Evolutionary conservation across 2,797 vertebrate genomes (phyloP).

Genomic region (Podargus strigoides): DNA sequence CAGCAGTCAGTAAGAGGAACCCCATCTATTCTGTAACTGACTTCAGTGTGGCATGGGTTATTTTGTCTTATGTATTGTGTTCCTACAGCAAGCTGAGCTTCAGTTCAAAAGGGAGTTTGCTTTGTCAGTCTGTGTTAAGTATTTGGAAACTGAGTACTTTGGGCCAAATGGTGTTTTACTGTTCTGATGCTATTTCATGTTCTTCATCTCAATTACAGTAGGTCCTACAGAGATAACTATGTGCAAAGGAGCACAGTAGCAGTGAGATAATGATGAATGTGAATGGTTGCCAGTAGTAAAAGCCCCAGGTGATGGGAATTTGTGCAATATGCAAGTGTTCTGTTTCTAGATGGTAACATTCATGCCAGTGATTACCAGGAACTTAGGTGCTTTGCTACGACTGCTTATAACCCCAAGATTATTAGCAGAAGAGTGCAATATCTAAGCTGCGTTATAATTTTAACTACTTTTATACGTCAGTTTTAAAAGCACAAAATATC

Average conservation of each 20-base stretch:
- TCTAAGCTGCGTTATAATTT: background rate
- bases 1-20: background rate
- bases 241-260: background rate
- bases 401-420: background rate
- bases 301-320: background rate
- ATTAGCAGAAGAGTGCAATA: background rate
- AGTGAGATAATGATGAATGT: background rate
- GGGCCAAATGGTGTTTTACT: background rate
- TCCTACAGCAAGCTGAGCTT: background rate
- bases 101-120: background rate
- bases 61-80: background rate
- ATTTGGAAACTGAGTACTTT: background rate
- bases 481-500: background rate
- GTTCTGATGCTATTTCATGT: background rate
- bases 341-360: background rate
- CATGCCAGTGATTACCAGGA: background rate
- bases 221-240: constrained; percentile 13
- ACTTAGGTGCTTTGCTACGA: background rate
- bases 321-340: background rate
- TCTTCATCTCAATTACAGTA: background rate
- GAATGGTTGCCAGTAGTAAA: background rate
- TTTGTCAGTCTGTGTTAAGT: background rate
- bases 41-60: background rate
- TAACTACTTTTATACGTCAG: background rate
- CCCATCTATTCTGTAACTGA: background rate